Evolutionary conservation across 2,113 vertebrate genomes (phyloP).

Genomic region (Upupa epops): DNA sequence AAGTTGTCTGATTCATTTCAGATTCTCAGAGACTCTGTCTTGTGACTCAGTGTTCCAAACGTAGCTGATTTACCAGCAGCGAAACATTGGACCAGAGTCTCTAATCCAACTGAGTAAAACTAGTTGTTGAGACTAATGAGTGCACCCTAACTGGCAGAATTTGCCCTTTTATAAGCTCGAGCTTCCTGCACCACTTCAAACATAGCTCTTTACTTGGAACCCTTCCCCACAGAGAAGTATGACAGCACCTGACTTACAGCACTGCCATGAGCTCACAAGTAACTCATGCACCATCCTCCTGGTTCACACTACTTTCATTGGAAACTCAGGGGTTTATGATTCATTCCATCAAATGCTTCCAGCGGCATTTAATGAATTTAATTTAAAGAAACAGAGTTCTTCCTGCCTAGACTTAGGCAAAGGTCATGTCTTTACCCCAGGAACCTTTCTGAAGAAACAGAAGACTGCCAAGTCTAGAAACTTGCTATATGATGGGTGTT

Average conservation of each 20-base stretch:
- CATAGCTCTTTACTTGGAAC: background rate
- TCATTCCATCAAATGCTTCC: background rate
- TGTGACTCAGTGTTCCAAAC: background rate
- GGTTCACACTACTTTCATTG: background rate
- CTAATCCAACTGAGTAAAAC: background rate
- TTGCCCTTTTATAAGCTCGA: background rate
- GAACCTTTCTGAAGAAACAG: background rate
- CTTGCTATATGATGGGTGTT: background rate
- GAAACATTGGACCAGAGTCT: background rate
- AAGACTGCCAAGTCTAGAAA: background rate
- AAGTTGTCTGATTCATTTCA: background rate
- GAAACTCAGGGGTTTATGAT: background rate
- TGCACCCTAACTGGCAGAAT: background rate
- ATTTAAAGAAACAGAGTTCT: background rate
- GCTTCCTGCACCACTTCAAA: background rate
- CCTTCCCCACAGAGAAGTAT: background rate
- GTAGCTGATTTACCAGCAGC: background rate
- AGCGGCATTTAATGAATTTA: background rate
- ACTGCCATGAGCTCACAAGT: background rate
- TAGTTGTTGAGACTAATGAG: background rate
- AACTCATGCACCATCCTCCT: background rate
- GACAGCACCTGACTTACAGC: background rate
- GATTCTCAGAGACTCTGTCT: background rate
- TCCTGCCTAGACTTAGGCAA: background rate
- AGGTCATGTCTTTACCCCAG: background rate